A percentile compares a stretch with the other conserved stretches of the same genome.
phyloP scores from a whole-genome alignment of 2,797 vertebrate species.

The Helicolenus hilgendorfi region DNA sequence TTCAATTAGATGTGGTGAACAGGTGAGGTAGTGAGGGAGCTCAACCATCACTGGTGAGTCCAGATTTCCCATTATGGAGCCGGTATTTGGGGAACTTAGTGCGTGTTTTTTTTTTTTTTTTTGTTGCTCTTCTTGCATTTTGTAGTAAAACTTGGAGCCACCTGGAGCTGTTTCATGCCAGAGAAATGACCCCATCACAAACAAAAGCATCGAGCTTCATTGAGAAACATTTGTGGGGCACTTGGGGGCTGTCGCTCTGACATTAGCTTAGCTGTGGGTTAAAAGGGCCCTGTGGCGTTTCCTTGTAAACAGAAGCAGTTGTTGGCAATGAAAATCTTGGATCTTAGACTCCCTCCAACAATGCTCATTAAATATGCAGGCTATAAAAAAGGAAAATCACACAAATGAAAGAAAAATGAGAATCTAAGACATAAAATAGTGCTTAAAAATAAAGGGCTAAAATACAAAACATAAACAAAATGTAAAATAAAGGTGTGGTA shows the following conservation, averaged over 20 bases:
- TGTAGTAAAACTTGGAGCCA: background rate
- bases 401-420: no score
- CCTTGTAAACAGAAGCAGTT: no score
- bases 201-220: background rate
- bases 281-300: no score
- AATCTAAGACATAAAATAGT: no score
- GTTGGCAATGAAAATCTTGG: no score
- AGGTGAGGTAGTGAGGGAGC: background rate
- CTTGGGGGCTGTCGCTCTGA: no score
- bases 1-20: background rate
- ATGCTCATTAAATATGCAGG: no score
- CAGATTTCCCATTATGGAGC: background rate
- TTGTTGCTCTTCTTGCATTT: background rate
- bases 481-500: no score
- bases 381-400: no score
- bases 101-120: background rate
- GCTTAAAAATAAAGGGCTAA: no score
- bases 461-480: no score
- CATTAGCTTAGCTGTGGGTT: background rate
- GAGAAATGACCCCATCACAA: background rate
- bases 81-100: background rate
- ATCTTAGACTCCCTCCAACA: background rate
- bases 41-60: background rate
- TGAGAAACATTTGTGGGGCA: no score
- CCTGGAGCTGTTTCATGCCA: background rate